A percentile compares a stretch with the other conserved stretches of the same genome.
Conservation (phyloP, 1,140 invertebrate genomes). For the Rhagoletis zephyria region DNA sequence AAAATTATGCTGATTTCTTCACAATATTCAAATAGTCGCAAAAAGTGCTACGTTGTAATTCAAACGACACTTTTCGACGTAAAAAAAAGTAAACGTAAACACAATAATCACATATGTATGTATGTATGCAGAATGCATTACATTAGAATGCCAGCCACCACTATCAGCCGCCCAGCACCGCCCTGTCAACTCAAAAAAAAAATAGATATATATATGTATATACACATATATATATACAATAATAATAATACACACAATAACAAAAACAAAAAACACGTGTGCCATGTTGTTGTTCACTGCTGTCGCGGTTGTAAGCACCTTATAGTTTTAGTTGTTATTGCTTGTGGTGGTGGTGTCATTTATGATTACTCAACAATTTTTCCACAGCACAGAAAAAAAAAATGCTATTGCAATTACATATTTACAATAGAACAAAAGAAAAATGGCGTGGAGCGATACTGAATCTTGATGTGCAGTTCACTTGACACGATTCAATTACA, state of each 20-base stretch:
- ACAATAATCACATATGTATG: background rate
- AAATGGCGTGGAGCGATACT: slow-evolving; percentile 6
- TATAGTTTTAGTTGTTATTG: background rate
- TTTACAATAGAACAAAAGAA: background rate
- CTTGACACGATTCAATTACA: slow-evolving; percentile 40
- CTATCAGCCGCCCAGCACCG: background rate
- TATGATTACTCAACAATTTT: slow-evolving; percentile 50
- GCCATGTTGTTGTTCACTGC: background rate
- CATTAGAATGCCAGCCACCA: slow-evolving; percentile 19
- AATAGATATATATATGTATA: background rate
- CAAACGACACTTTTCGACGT: too few species aligned
- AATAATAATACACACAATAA: slow-evolving; percentile 35
- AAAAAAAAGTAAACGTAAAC: background rate
- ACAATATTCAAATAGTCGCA: too few species aligned
- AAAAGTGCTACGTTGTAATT: too few species aligned
- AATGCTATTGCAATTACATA: slow-evolving; percentile 4
- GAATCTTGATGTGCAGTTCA: slow-evolving; percentile 23
- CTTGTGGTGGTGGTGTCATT: slow-evolving; percentile 38
- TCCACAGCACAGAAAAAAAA: slow-evolving; percentile 28
- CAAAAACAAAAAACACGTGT: slow-evolving; percentile 23
- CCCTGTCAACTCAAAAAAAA: background rate
- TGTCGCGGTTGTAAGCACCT: slow-evolving; percentile 30
- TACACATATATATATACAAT: background rate
- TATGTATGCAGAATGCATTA: background rate
- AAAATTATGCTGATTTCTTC: too few species aligned